These are phyloP conservation scores for Tupiocoris notatus DNA, from an alignment of 2,888 invertebrate genomes.

Conservation along the genomic window DNA sequence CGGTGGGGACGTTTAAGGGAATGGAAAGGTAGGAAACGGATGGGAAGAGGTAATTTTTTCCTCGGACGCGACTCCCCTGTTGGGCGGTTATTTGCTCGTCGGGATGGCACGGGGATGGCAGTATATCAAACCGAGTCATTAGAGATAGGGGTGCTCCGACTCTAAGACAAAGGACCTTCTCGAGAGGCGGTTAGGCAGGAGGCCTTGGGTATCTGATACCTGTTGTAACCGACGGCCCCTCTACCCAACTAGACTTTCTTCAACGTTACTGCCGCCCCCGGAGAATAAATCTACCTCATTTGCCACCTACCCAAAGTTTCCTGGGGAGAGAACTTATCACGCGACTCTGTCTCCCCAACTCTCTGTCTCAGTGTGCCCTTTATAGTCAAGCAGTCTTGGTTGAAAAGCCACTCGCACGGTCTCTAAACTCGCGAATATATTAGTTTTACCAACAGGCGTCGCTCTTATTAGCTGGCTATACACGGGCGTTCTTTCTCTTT, in stretches of 20 bases:
- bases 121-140: conserved; percentile 41
- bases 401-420: neutral
- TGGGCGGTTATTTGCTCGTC: neutral
- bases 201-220: conserved; percentile 26
- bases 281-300: conserved; percentile 42
- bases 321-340: conserved; percentile 35
- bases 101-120: conserved; percentile 20
- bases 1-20: conserved; percentile 19
- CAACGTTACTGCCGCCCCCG: neutral
- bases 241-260: neutral
- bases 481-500: no score
- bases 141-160: conserved; percentile 34
- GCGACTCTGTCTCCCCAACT: neutral
- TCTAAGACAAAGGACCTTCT: conserved; percentile 27
- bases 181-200: neutral
- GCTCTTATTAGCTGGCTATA: no score
- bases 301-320: conserved; percentile 42
- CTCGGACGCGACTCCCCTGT: neutral
- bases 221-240: conserved; percentile 36
- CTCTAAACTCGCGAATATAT: conserved; percentile 23
- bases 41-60: conserved; percentile 26
- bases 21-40: neutral
- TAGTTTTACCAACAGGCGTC: conserved; percentile 13
- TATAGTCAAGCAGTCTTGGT: neutral
- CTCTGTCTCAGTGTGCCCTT: neutral